A percentile compares a stretch with the other conserved stretches of the same genome.
phyloP scores from a whole-genome alignment of 2,888 invertebrate species.

The Criorhina ranunculi region DNA sequence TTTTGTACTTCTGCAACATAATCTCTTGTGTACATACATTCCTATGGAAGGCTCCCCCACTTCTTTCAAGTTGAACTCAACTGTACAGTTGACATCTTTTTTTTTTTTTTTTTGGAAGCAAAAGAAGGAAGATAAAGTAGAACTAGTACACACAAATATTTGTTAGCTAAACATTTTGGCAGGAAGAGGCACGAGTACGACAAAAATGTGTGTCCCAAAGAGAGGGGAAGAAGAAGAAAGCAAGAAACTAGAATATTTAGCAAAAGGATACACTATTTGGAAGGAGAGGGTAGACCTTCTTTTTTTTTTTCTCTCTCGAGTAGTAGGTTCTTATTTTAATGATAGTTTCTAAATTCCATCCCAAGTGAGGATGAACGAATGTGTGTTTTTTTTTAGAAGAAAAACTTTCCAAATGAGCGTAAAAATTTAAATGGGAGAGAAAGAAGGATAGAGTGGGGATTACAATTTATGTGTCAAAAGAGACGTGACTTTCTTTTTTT shows the following conservation, averaged over 20 bases:
- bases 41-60: background rate
- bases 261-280: constrained; percentile 39
- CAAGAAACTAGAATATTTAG: constrained; percentile 27
- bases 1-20: background rate
- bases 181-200: background rate
- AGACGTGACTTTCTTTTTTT: constrained; percentile 8
- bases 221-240: background rate
- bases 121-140: constrained; percentile 28
- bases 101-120: no score
- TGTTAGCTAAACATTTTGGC: constrained; percentile 59
- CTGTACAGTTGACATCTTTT: no score
- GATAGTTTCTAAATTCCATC: constrained; percentile 16
- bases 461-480: constrained; percentile 16
- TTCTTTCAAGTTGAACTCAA: constrained; percentile 1
- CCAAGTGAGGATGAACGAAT: background rate
- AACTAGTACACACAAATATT: constrained; percentile 69
- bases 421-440: background rate
- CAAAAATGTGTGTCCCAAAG: no score
- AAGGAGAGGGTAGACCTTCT: background rate
- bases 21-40: constrained; percentile 26
- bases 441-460: background rate
- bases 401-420: constrained; percentile 24
- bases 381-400: background rate
- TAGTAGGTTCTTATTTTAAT: constrained; percentile 8
- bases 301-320: background rate